phyloP scores from a whole-genome alignment of 2,888 invertebrate genomes.

The Scaptomyza tumidula region DNA sequence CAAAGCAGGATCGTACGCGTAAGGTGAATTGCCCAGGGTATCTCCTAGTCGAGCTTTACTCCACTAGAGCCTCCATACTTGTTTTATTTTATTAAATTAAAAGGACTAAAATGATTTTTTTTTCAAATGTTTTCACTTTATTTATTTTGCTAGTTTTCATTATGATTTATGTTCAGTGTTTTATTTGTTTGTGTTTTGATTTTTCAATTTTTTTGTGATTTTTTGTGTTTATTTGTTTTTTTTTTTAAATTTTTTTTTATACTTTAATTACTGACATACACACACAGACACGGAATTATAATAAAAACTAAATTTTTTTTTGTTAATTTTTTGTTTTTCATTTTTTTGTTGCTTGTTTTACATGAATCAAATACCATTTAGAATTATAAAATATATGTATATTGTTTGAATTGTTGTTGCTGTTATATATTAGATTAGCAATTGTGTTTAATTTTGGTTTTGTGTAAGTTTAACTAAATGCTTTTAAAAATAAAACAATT shows the following conservation, averaged over 20 bases:
- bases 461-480: slow-evolving; percentile 72
- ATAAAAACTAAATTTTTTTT: slow-evolving; percentile 74
- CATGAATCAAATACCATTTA: slow-evolving; percentile 52
- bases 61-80: no score
- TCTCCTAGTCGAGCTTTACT: no score
- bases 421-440: slow-evolving; percentile 20
- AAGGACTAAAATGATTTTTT: slow-evolving; percentile 22
- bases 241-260: slow-evolving; percentile 44
- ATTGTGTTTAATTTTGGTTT: slow-evolving; percentile 8
- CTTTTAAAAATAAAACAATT: slow-evolving; percentile 58
- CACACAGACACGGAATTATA: slow-evolving; percentile 81
- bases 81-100: no score
- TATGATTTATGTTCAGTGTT: slow-evolving; percentile 74
- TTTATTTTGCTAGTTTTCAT: slow-evolving; percentile 78
- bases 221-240: slow-evolving; percentile 46
- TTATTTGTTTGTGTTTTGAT: slow-evolving; percentile 47
- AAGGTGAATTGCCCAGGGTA: no score
- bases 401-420: slow-evolving; percentile 31
- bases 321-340: slow-evolving; percentile 30
- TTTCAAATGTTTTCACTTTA: slow-evolving; percentile 77
- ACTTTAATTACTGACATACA: slow-evolving; percentile 80
- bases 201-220: slow-evolving; percentile 57
- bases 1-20: no score
- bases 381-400: slow-evolving; percentile 44
- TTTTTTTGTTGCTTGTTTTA: slow-evolving; percentile 44